Evolutionary conservation across 2,888 invertebrate genomes (phyloP).

Genomic region (Megaustenia siamemsis): DNA sequence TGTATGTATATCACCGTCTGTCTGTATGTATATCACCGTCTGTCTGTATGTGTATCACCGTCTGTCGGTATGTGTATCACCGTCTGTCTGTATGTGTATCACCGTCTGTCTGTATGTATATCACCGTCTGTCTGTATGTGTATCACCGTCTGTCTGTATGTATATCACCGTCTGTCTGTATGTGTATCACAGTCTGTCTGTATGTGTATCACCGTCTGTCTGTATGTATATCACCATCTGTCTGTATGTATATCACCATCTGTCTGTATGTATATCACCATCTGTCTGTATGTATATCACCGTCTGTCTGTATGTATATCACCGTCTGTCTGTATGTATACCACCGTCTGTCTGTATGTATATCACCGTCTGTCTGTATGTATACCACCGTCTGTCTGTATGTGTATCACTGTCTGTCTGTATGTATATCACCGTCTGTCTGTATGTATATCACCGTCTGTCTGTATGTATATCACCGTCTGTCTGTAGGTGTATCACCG

Average conservation of each 20-base stretch:
- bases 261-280: slow-evolving; percentile 34
- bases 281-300: not conserved
- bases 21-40: not conserved
- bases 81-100: not conserved
- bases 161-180: not conserved
- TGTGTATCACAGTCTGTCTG: not conserved
- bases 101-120: not conserved
- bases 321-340: no score
- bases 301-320: slow-evolving; percentile 4
- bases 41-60: not conserved
- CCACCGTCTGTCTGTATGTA: not conserved
- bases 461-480: not conserved
- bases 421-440: not conserved
- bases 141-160: not conserved
- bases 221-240: not conserved
- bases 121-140: not conserved
- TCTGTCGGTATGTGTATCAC: not conserved
- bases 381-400: not conserved
- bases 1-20: not conserved
- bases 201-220: not conserved
- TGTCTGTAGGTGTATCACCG: not conserved
- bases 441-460: not conserved
- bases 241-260: not conserved
- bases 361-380: not conserved
- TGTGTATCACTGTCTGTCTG: not conserved